These are phyloP conservation scores for Phortica variegata DNA, from an alignment of 1,140 invertebrate species.

Conservation along the genomic window DNA sequence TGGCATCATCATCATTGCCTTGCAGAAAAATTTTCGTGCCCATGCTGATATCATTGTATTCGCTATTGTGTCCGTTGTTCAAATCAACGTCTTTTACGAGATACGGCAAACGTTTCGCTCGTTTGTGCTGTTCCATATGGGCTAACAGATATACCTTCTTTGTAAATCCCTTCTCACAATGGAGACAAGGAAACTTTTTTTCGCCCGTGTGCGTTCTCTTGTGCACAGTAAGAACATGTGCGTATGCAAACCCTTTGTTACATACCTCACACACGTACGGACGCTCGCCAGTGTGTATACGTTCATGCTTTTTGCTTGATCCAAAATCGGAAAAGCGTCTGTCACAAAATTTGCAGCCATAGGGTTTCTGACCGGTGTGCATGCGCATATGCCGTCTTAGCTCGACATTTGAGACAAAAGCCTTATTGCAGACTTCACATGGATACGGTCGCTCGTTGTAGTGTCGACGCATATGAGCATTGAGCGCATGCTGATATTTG, in stretches of 20 bases:
- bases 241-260: conserved; percentile 70
- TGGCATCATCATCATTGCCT: conserved; percentile 6
- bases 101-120: not conserved
- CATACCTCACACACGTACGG: conserved; percentile 71
- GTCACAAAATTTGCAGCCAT: conserved; percentile 70
- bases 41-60: conserved; percentile 16
- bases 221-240: conserved; percentile 65
- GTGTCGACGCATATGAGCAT: conserved; percentile 51
- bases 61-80: not conserved
- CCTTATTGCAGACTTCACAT: conserved; percentile 50
- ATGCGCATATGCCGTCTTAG: conserved; percentile 50
- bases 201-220: conserved; percentile 66
- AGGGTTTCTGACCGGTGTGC: conserved; percentile 60
- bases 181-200: conserved; percentile 60
- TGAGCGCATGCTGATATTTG: conserved; percentile 52
- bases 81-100: not conserved
- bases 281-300: conserved; percentile 78
- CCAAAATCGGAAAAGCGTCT: conserved; percentile 69
- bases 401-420: conserved; percentile 55
- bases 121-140: conserved; percentile 42
- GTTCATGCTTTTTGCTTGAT: conserved; percentile 63
- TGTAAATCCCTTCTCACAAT: conserved; percentile 52
- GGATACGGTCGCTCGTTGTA: conserved; percentile 45
- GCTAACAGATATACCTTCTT: conserved; percentile 47
- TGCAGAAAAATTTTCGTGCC: too few relatives aligned